Conservation (phyloP, 1,140 invertebrate genomes). For the Octopus sinensis region DNA sequence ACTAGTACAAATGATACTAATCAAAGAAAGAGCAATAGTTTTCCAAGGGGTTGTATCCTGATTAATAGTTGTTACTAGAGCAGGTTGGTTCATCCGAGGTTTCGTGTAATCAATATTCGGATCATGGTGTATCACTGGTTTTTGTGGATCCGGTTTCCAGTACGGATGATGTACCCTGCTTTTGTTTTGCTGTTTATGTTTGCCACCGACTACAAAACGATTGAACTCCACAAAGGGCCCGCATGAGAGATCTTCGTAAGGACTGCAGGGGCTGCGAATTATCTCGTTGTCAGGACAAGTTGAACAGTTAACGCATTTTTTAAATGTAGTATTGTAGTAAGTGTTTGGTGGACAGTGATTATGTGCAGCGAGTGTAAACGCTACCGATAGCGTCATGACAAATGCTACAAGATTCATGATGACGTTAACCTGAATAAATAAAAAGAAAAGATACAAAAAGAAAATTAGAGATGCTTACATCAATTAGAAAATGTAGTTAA, state of each 20-base stretch:
- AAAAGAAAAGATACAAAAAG: background rate
- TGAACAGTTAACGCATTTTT: background rate
- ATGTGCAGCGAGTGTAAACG: background rate
- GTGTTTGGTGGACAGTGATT: background rate
- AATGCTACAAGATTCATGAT: background rate
- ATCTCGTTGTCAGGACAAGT: background rate
- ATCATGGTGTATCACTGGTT: no score
- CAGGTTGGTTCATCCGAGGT: background rate
- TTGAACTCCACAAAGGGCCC: conserved; percentile 10
- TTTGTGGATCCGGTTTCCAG: no score
- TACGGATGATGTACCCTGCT: no score
- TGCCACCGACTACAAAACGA: background rate
- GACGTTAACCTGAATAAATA: background rate
- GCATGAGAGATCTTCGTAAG: background rate
- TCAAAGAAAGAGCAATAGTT: conserved; percentile 2
- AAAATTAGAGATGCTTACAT: no score
- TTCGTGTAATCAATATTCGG: background rate
- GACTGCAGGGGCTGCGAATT: background rate
- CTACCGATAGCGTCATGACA: background rate
- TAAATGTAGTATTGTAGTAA: background rate
- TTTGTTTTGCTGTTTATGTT: background rate
- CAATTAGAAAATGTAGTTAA: no score
- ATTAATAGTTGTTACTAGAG: background rate
- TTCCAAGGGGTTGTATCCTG: background rate
- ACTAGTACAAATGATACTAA: conserved; percentile 2